Conservation (phyloP, 2,888 invertebrate genomes). For the Nymphalis polychloros region DNA sequence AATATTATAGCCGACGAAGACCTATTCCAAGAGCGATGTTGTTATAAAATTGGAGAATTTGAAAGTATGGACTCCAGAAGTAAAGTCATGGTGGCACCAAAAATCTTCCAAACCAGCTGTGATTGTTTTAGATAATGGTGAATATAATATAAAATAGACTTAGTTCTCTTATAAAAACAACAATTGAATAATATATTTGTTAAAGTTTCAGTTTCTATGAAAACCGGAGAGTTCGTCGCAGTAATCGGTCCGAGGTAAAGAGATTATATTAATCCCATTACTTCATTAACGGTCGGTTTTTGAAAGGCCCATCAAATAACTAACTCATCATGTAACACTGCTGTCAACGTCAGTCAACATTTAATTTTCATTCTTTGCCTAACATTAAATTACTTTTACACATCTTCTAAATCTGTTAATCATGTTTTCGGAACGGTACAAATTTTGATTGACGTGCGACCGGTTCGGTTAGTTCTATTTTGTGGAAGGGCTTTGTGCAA, state of each 20-base stretch:
- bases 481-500: too few relatives aligned
- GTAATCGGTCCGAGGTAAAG: slow-evolving; percentile 72
- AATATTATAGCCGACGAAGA: slow-evolving; percentile 12
- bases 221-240: slow-evolving; percentile 66
- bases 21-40: slow-evolving; percentile 40
- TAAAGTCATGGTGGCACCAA: slow-evolving; percentile 64
- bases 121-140: slow-evolving; percentile 64
- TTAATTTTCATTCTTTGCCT: too few relatives aligned
- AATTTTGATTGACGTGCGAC: too few relatives aligned
- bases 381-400: too few relatives aligned
- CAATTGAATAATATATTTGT: slow-evolving; percentile 13
- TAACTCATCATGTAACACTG: too few relatives aligned
- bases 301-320: too few relatives aligned
- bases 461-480: too few relatives aligned
- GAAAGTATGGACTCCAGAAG: slow-evolving; percentile 67
- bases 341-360: too few relatives aligned
- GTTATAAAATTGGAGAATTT: slow-evolving; percentile 54
- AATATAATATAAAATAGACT: slow-evolving; percentile 22
- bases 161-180: neutral
- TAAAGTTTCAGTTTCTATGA: slow-evolving; percentile 65
- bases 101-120: slow-evolving; percentile 53
- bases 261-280: neutral
- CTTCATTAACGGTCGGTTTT: too few relatives aligned
- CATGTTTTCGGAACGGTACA: too few relatives aligned
- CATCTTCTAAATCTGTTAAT: too few relatives aligned